phyloP scores from a whole-genome alignment of 2,113 vertebrate species.

The Siphamia tubifer region DNA sequence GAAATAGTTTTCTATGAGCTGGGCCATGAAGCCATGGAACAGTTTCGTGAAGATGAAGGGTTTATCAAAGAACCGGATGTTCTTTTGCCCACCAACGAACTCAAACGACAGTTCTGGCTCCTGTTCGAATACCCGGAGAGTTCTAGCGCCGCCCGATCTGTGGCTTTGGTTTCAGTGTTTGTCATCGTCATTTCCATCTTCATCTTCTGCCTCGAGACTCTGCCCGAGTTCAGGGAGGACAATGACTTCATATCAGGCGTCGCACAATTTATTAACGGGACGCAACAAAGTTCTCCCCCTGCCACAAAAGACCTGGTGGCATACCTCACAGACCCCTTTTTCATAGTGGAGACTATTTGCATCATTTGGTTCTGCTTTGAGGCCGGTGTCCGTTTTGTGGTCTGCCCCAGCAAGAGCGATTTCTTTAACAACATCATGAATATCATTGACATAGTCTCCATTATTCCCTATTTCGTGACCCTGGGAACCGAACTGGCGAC shows the following conservation, averaged over 20 bases:
- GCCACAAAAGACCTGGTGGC: constrained; percentile 61
- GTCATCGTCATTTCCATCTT: constrained; percentile 96
- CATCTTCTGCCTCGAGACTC: constrained; percentile 96
- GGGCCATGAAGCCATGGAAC: constrained; percentile 93
- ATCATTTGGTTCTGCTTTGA: constrained; percentile 98
- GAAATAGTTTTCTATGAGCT: constrained; percentile 96
- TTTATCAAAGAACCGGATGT: constrained; percentile 92
- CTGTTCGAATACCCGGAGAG: constrained; percentile 97
- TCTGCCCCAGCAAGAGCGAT: constrained; percentile 93
- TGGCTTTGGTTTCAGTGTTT: constrained; percentile 92
- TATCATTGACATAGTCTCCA: constrained; percentile 94
- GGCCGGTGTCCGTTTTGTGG: constrained; percentile 86
- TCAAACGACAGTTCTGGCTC: constrained; percentile 94
- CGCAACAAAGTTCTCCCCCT: constrained; percentile 44
- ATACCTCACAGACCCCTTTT: constrained; percentile 93
- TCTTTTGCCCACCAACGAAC: constrained; percentile 88
- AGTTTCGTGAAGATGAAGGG: constrained; percentile 95
- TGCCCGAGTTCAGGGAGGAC: constrained; percentile 94
- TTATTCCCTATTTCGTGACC: constrained; percentile 95
- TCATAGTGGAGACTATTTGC: constrained; percentile 93
- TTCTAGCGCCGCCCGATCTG: constrained; percentile 88
- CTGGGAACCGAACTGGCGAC: constrained; percentile 91
- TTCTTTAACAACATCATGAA: constrained; percentile 99
- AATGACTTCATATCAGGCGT: constrained; percentile 22
- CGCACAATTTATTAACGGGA: constrained; percentile 64